Evolutionary conservation across 2,888 invertebrate genomes (phyloP).

Genomic region (Pseudolycoriella hygida): DNA sequence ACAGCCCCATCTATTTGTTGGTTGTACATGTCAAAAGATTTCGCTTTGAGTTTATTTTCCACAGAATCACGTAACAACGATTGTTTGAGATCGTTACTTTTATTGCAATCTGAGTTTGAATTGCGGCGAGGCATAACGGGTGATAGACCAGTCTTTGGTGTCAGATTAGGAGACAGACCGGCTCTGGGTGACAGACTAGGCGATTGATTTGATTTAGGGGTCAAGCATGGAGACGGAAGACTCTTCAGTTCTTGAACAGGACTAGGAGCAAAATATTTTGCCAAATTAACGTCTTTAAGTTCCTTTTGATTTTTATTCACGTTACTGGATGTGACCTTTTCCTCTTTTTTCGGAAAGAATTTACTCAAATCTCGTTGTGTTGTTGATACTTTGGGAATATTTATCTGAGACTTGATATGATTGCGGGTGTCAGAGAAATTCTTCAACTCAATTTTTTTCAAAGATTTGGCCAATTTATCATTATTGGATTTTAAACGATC

Average conservation of each 20-base stretch:
- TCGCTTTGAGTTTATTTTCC: background rate
- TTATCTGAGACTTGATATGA: conserved; percentile 24
- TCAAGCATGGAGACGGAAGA: conserved; percentile 9
- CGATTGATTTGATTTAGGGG: conserved; percentile 17
- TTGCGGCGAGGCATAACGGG: background rate
- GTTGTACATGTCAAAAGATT: conserved; percentile 21
- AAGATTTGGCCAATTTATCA: conserved; percentile 14
- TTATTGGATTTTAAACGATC: conserved; percentile 4
- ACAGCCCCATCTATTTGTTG: conserved; percentile 26
- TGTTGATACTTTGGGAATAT: conserved; percentile 18
- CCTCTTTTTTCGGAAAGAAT: conserved; percentile 26
- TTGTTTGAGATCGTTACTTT: background rate
- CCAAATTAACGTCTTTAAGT: conserved; percentile 26
- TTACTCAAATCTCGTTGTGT: conserved; percentile 20
- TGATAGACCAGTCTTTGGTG: background rate
- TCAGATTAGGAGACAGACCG: background rate
- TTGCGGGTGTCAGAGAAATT: conserved; percentile 27
- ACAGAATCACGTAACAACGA: background rate
- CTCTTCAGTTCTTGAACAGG: conserved; percentile 14
- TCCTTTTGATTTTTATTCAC: conserved; percentile 27
- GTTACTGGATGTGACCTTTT: conserved; percentile 17
- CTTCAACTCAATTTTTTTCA: conserved; percentile 25
- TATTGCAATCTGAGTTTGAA: background rate
- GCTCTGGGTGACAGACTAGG: conserved; percentile 14
- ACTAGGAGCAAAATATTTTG: conserved; percentile 26